These are phyloP conservation scores for Euborellia annulipes DNA, from an alignment of 1,140 invertebrate genomes.

Conservation along the genomic window DNA sequence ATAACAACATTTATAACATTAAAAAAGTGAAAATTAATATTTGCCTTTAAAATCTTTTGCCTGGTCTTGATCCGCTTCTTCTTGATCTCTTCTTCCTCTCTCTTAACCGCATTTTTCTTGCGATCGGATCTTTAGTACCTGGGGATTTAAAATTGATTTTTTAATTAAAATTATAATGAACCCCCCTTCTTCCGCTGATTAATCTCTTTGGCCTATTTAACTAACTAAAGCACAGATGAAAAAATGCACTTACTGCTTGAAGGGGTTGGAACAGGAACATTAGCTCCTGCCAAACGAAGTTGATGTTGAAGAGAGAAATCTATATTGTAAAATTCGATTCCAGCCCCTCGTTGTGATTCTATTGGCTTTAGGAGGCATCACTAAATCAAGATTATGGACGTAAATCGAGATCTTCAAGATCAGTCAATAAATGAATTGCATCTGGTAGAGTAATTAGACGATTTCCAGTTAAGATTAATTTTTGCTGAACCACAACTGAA, in stretches of 20 bases:
- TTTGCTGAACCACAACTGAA: constrained; percentile 87
- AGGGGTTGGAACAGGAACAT: constrained; percentile 53
- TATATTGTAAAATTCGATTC: constrained; percentile 93
- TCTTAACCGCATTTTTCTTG: constrained; percentile 75
- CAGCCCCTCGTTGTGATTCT: constrained; percentile 60
- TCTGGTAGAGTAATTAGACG: constrained; percentile 91
- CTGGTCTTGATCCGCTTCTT: constrained; percentile 77
- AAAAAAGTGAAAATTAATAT: no score
- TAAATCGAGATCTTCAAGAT: constrained; percentile 76
- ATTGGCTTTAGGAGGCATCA: constrained; percentile 96
- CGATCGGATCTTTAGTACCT: constrained; percentile 74
- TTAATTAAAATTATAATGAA: background rate
- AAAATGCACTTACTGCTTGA: constrained; percentile 36
- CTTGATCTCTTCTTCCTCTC: constrained; percentile 51
- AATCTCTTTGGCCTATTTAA: no score
- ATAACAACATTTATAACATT: no score
- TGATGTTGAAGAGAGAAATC: constrained; percentile 97
- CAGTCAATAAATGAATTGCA: constrained; percentile 88
- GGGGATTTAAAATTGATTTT: constrained; percentile 14
- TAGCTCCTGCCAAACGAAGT: constrained; percentile 78
- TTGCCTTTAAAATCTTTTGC: constrained; percentile 85
- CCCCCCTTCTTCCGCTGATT: no score
- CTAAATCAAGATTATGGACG: constrained; percentile 86
- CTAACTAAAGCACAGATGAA: no score
- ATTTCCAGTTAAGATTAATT: constrained; percentile 86